Conservation (phyloP, 2,113 vertebrate species). For the Tupaia tana region DNA sequence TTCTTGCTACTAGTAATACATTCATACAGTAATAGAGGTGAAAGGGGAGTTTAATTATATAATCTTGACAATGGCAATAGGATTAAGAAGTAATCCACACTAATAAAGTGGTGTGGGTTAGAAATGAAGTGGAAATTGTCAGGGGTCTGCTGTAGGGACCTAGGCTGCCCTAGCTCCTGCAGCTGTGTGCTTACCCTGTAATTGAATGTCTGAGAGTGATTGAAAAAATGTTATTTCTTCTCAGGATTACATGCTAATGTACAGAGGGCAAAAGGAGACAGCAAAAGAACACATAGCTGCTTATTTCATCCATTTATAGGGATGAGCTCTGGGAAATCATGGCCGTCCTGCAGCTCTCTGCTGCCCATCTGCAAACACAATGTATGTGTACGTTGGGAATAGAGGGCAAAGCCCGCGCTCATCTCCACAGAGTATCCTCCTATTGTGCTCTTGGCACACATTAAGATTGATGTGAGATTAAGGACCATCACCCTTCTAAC, state of each 20-base stretch:
- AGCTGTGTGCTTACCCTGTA: slow-evolving; percentile 93
- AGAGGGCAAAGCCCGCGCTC: slow-evolving; percentile 90
- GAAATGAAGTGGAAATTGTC: slow-evolving; percentile 92
- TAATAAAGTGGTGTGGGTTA: slow-evolving; percentile 92
- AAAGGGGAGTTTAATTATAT: slow-evolving; percentile 93
- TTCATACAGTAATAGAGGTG: slow-evolving; percentile 91
- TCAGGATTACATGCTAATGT: slow-evolving; percentile 95
- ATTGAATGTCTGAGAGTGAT: slow-evolving; percentile 95
- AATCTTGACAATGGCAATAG: slow-evolving; percentile 92
- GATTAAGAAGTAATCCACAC: slow-evolving; percentile 94
- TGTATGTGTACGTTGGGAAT: slow-evolving; percentile 91
- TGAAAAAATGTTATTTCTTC: slow-evolving; percentile 95
- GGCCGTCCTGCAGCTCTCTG: slow-evolving; percentile 88
- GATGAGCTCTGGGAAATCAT: slow-evolving; percentile 95
- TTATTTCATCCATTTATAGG: slow-evolving; percentile 92
- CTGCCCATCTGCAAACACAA: slow-evolving; percentile 96
- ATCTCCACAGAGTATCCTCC: slow-evolving; percentile 91
- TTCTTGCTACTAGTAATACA: slow-evolving; percentile 84
- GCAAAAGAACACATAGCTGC: slow-evolving; percentile 93
- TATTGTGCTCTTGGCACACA: slow-evolving; percentile 98
- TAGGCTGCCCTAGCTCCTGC: slow-evolving; percentile 87
- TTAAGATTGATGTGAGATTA: slow-evolving; percentile 99
- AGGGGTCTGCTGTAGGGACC: slow-evolving; percentile 87
- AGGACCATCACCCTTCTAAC: slow-evolving; percentile 90
- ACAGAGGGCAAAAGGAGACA: slow-evolving; percentile 90